A percentile compares a stretch with the other conserved stretches of the same genome.
Evolutionary conservation across 2,888 invertebrate species (phyloP).

Genomic region (Lacanobia wlatinum): DNA sequence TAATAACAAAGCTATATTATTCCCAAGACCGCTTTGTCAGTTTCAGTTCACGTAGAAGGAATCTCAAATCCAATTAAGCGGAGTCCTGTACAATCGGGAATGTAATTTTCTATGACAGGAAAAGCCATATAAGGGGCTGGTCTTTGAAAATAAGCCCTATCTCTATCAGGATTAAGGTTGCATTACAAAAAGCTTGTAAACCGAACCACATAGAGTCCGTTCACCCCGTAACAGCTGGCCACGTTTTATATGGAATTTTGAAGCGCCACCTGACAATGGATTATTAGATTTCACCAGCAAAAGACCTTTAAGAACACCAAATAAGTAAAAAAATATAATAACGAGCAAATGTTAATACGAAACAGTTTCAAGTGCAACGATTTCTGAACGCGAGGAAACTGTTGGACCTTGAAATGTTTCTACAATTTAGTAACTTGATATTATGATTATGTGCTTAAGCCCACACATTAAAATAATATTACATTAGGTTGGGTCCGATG

Average conservation of each 20-base stretch:
- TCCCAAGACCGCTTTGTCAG: constrained; percentile 45
- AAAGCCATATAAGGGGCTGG: constrained; percentile 66
- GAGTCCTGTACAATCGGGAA: constrained; percentile 65
- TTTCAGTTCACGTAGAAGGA: constrained; percentile 51
- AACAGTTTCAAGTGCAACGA: constrained; percentile 23
- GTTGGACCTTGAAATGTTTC: constrained; percentile 59
- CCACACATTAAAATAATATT: constrained; percentile 54
- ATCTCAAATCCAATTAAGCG: constrained; percentile 74
- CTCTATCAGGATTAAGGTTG: constrained; percentile 53
- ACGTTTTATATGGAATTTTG: constrained; percentile 44
- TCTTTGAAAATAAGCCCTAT: constrained; percentile 60
- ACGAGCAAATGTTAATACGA: constrained; percentile 1
- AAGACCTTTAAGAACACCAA: constrained; percentile 14
- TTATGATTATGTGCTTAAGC: constrained; percentile 50
- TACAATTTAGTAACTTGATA: constrained; percentile 52
- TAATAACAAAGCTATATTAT: constrained; percentile 55
- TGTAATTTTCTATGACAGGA: constrained; percentile 65
- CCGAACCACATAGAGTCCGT: constrained; percentile 45
- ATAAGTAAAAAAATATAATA: constrained; percentile 11
- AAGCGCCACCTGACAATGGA: constrained; percentile 30
- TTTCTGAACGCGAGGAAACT: constrained; percentile 45
- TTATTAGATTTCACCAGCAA: constrained; percentile 37
- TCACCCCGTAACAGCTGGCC: constrained; percentile 60
- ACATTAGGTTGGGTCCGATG: constrained; percentile 31
- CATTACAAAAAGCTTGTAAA: constrained; percentile 45